Evolutionary conservation across 2,113 vertebrate genomes (phyloP), one percentile per base, ranked within the genome.

Genomic region (Galbula dea): DNA sequence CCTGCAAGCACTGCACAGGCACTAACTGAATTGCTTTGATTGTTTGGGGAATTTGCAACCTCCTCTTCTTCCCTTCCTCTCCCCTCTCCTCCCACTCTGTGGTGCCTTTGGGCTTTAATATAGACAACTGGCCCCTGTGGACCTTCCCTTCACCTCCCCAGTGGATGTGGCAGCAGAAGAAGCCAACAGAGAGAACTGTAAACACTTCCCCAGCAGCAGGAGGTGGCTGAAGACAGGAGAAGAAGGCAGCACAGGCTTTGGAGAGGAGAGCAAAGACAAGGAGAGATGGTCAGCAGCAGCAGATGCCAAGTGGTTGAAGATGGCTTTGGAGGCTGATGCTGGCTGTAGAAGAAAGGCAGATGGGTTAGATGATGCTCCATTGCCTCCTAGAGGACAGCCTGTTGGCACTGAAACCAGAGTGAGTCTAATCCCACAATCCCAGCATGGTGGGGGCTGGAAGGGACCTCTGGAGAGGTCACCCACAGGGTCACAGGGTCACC

Each of bases 121-220:
- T 89, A 97, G 96, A 79, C 94, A 94, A 16, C 45, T 95, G 86
- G 83, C 94, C 51, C 62, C 93, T 69, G 91, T 3, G 17, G 94
- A 96, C 49, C 74, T 57, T 61, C 67, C 91, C 39, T 63, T 90
- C 67, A 6, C 88, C 66, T 76, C 93, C 66, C 88, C 29, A 1
- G 66, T 49, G 89, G 96, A 96, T 41, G 12, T 52, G 54, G 77
- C 89, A 58, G 80, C 49, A n/a, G 94, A 96, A 68, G 95, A 96
- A 72, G 93, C 92, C 76, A 93, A 72, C 69, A 96, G 90, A 89
- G 97, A 95, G 93, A 96, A 37, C 73, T 94, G 83, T 54, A 95
- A 91, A 93, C 95, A 94, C 87, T 67, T 95, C 63, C 78, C 82
- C 34, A 79, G 39, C 74, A 86, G 36, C 0, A 4, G 15, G 16